Base-by-base conservation (phyloP, 2,888 invertebrate genomes). In the Urechis unicinctus region DNA sequence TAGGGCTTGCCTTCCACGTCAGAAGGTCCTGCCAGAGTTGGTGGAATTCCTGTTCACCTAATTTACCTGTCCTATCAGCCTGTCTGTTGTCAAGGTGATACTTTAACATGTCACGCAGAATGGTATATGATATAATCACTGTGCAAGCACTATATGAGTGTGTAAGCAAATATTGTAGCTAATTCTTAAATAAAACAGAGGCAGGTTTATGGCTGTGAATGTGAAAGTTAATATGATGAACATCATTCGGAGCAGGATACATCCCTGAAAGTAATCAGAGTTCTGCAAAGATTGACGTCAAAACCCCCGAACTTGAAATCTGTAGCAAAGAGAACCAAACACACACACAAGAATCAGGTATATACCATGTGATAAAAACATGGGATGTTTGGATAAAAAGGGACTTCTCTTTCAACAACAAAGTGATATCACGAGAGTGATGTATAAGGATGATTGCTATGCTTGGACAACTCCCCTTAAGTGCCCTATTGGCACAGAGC, bases 161-260 rank as follows among this genome's bases (percentile, higher is more conserved):
- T n/a, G n/a, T n/a, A n/a, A n/a, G n/a, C n/a, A n/a, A n/a, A n/a
- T n/a, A n/a, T n/a, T n/a, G n/a, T n/a, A n/a, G n/a, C n/a, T n/a
- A n/a, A n/a, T n/a, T n/a, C n/a, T n/a, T n/a, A n/a, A n/a, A n/a
- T n/a, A n/a, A n/a, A n/a, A n/a, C n/a, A n/a, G n/a, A n/a, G n/a
- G n/a, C n/a, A n/a, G n/a, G n/a, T n/a, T 5, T 5, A 48, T 3
- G 9, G 30, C 29, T 22, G 50, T 47, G 29, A 21, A 41, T 51
- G 29, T 51, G 9, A 44, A 13, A 29, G 25, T 31, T 50, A 28
- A 50, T 28, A n/a, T n/a, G n/a, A n/a, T n/a, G n/a, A n/a, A n/a
- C n/a, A n/a, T n/a, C n/a, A n/a, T n/a, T n/a, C n/a, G n/a, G 17
- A 17, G 36, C 57, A 57, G 57, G 60, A 60, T 60, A 60, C 56